Percentiles rank a stretch among this genome's conserved stretches.
phyloP scores from a whole-genome alignment of 2,888 invertebrate species.

The Mesochorus sp. region DNA sequence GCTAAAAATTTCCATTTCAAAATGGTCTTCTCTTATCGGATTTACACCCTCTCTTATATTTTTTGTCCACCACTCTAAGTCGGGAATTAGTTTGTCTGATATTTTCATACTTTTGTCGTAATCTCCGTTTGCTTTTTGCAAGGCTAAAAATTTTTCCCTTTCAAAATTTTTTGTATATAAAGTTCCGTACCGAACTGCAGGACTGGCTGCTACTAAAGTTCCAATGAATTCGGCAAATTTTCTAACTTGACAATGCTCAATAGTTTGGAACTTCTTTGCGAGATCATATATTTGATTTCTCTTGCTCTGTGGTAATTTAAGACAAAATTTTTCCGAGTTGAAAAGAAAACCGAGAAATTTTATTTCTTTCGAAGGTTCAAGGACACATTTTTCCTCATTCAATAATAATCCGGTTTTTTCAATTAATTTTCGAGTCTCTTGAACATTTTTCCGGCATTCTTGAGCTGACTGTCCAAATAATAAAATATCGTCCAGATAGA shows the following conservation, averaged over 20 bases:
- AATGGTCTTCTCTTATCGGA: conserved; percentile 32
- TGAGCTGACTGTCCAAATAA: neutral
- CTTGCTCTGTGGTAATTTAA: too few species aligned
- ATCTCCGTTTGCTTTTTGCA: conserved; percentile 27
- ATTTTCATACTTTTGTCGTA: conserved; percentile 51
- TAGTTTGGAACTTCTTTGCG: conserved; percentile 2
- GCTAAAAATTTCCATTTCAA: conserved; percentile 49
- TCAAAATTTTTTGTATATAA: conserved; percentile 25
- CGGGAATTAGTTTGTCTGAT: neutral
- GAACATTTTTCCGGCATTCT: neutral
- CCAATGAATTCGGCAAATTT: conserved; percentile 21
- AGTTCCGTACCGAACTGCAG: conserved; percentile 22
- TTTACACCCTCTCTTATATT: conserved; percentile 27
- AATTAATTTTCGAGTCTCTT: conserved; percentile 1
- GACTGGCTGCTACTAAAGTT: conserved; percentile 11
- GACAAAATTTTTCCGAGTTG: neutral
- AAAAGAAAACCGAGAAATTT: conserved; percentile 29
- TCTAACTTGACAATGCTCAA: neutral
- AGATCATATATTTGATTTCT: conserved; percentile 33
- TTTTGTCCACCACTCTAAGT: conserved; percentile 58
- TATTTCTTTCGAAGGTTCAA: too few species aligned
- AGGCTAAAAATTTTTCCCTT: conserved; percentile 29
- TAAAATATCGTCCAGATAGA: too few species aligned
- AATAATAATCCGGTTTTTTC: neutral
- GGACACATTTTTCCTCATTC: neutral